Base-by-base conservation (phyloP, 2,888 invertebrate species). In the Trichogramma dendrolimi region DNA sequence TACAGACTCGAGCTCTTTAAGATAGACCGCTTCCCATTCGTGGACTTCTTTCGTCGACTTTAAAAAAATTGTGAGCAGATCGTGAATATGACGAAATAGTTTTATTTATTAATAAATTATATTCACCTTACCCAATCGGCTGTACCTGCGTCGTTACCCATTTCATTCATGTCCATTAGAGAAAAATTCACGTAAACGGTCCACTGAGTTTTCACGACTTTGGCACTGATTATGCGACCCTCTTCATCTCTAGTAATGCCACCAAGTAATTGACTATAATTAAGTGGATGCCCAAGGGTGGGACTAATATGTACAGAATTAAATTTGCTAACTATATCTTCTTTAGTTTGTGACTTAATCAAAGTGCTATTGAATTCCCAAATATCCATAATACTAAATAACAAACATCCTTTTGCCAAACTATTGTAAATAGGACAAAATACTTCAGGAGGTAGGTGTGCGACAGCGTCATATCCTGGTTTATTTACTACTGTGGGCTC, bases 71-170 rank as follows among this genome's bases (percentile, higher is more conserved):
- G 10, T 63, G 54, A 57, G 14, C 58, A 57, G 50, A 49, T 51
- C 40, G 4, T 46, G 51, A 50, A 40, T 43, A 53, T 50, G 40
- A 61, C 48, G 50, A 53, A 44, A n/a, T n/a, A 6, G n/a, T 50
- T 49, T 47, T 4, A 49, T 38, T 41, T 47, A 55, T 53, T n/a
- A n/a, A 27, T 42, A 8, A 14, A 42, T 46, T 11, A 61, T 6
- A 54, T 8, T 71, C 66, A 77, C 75, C 75, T 81, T 72, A 88
- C 89, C 87, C 87, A 88, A 71, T 89, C 88, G 71, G 88, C 87
- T 46, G 90, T 90, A 55, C 90, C 90, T 11, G 88, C 86, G 69
- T 85, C 80, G 75, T 89, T 90, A 61, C 89, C 89, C 55, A 84
- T 82, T 78, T 86, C 84, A 72, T 86, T 82, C 76, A 85, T 82